Conservation (phyloP, 1,140 invertebrate genomes). For the Colletes gigas region DNA sequence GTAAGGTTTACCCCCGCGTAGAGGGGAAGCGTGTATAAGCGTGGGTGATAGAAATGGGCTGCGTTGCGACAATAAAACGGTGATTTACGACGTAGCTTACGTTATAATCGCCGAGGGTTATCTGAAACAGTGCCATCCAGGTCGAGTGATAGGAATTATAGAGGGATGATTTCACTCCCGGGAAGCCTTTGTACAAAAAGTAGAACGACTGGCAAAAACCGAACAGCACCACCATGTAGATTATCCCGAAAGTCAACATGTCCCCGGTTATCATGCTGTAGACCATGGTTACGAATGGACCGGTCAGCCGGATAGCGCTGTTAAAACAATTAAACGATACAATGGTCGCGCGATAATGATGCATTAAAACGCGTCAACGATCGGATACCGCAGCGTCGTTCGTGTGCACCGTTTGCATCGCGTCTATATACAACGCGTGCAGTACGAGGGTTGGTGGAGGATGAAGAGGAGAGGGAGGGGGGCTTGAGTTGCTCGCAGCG, state of each 20-base stretch:
- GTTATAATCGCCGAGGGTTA: slow-evolving; percentile 98
- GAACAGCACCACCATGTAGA: slow-evolving; percentile 95
- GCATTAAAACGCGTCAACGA: slow-evolving; percentile 14
- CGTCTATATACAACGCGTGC: background rate
- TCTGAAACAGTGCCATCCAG: slow-evolving; percentile 98
- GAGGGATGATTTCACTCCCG: slow-evolving; percentile 88
- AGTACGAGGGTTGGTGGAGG: background rate
- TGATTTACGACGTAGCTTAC: slow-evolving; percentile 83
- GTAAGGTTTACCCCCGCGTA: no score
- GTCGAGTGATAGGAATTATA: slow-evolving; percentile 94
- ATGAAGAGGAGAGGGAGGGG: no score
- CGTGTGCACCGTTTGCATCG: background rate
- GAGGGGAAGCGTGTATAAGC: background rate
- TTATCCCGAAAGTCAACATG: slow-evolving; percentile 98
- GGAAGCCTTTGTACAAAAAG: slow-evolving; percentile 97
- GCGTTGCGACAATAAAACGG: slow-evolving; percentile 31
- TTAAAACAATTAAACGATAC: slow-evolving; percentile 65
- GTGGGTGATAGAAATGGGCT: background rate
- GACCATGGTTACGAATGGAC: slow-evolving; percentile 99
- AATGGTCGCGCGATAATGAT: background rate
- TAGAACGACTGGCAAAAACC: slow-evolving; percentile 98
- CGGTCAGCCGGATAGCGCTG: slow-evolving; percentile 95
- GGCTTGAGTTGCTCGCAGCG: background rate
- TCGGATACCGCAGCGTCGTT: background rate
- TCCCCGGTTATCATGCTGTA: slow-evolving; percentile 99